Evolutionary conservation across 2,888 invertebrate genomes (phyloP), one percentile per base, ranked within the genome.

Genomic region (Heterodera filipjevi): DNA sequence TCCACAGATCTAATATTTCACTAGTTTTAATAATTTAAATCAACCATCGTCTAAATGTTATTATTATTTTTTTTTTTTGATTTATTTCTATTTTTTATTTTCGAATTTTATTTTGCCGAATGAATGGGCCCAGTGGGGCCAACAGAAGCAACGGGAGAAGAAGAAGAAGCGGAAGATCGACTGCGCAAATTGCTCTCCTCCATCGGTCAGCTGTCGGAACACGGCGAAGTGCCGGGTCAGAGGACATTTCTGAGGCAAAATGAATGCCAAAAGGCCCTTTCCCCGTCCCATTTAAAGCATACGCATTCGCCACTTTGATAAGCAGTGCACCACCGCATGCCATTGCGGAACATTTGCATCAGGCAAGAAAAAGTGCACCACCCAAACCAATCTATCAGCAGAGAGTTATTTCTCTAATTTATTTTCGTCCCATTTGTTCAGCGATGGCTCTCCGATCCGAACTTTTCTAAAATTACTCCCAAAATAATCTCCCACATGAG

Each of bases 371-470:
- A 81, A 83, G 27, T 19, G 5, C 53, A 6, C 53, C 53, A 5
- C 8, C 44, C 49, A 49, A 19, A 16, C 49, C 49, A 14, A 49
- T 49, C 46, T 12, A 49, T 49, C 16, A 14, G 49, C 49, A 39
- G 2, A 53, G 22, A 19, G 19, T 19, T 22, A 2, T 53, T 53
- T 22, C 53, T 22, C 22, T 22, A 53, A 19, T 19, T 53, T 53
- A 49, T 16, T 27, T 27, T 59, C 27, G 27, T 27, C 27, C 27
- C n/a, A 10, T 59, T 59, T 59, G n/a, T 27, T 22, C 77, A 79
- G 74, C 72, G 82, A 71, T 83, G 83, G 83, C 78, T 83, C 27
- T 79, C 85, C 32, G 85, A 83, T 74, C 66, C 77, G 32, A 81
- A 83, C 44, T 83, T 83, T 73, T 77, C 81, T 46, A 66, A 78